phyloP scores from a whole-genome alignment of 1,140 invertebrate species.

The Acyrthosiphon pisum region DNA sequence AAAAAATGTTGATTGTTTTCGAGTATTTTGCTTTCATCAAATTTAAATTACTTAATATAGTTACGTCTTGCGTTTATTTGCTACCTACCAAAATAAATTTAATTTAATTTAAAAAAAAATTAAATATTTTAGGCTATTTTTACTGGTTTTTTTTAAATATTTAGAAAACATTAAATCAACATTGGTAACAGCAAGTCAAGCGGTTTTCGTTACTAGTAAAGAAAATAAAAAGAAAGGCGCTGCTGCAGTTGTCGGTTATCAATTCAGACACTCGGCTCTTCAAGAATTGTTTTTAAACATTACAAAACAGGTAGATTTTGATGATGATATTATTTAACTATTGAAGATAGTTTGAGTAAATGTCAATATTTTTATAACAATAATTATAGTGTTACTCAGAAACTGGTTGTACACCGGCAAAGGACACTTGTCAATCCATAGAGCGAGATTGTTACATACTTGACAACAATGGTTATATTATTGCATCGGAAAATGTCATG shows the following conservation, averaged over 20 bases:
- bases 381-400: constrained; percentile 57
- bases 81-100: neutral
- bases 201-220: constrained; percentile 73
- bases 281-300: constrained; percentile 80
- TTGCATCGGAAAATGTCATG: constrained; percentile 75
- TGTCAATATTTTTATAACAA: neutral
- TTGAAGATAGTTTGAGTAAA: neutral
- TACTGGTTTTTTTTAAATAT: neutral
- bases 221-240: constrained; percentile 73
- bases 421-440: constrained; percentile 73
- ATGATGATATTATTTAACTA: neutral
- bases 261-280: constrained; percentile 80
- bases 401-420: constrained; percentile 27
- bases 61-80: neutral
- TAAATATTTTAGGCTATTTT: constrained; percentile 24
- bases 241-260: constrained; percentile 90
- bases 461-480: constrained; percentile 89
- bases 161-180: constrained; percentile 70
- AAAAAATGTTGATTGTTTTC: neutral
- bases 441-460: constrained; percentile 83
- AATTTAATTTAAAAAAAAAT: neutral
- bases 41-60: neutral
- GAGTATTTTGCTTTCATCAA: neutral
- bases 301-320: constrained; percentile 68
- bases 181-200: constrained; percentile 85